Percentiles rank a stretch among this genome's conserved stretches.
Conservation (phyloP, 2,113 vertebrate genomes). For the Sula dactylatra region DNA sequence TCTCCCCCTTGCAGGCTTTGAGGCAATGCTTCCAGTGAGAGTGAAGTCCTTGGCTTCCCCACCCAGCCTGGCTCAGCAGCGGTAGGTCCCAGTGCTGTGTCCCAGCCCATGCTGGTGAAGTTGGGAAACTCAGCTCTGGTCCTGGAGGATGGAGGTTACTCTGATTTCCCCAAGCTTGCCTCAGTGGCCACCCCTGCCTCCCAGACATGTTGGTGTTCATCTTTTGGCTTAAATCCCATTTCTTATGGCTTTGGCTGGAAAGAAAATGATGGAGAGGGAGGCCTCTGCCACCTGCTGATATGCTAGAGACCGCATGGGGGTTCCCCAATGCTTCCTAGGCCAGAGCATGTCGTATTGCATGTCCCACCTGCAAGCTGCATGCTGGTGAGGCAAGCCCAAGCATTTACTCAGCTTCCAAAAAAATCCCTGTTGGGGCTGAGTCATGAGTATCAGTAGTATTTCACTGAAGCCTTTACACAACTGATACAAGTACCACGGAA, state of each 20-base stretch:
- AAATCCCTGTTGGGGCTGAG: background rate
- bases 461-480: background rate
- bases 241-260: background rate
- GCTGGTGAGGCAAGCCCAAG: background rate
- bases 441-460: background rate
- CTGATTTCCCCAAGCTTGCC: background rate
- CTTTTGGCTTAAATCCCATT: background rate
- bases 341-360: background rate
- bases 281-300: background rate
- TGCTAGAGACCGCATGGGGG: fast-evolving
- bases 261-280: background rate
- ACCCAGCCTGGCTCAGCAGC: fast-evolving
- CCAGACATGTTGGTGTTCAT: background rate
- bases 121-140: background rate
- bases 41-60: fast-evolving
- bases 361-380: background rate
- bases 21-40: background rate
- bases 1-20: background rate
- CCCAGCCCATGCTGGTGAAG: background rate
- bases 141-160: background rate
- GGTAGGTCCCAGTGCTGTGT: background rate
- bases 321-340: background rate
- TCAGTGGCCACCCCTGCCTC: background rate
- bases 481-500: background rate
- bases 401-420: background rate